A percentile compares a stretch with the other conserved stretches of the same genome.
Conservation (phyloP, 2,888 invertebrate genomes). For the Tetropium fuscum region DNA sequence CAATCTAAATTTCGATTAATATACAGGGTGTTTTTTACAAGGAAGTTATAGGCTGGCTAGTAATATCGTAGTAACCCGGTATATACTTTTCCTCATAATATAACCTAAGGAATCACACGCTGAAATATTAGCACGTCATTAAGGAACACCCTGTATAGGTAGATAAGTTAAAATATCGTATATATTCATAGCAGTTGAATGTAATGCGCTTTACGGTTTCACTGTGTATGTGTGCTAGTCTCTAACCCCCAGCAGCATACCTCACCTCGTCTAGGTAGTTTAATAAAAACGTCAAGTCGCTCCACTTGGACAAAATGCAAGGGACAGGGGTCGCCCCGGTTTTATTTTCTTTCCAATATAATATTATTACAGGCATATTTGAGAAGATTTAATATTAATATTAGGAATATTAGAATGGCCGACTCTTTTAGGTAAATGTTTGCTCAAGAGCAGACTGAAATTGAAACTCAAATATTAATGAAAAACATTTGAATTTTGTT, state of each 20-base stretch:
- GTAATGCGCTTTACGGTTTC: background rate
- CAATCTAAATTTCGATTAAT: no score
- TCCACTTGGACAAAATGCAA: conserved; percentile 39
- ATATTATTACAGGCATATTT: conserved; percentile 33
- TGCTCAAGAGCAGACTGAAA: conserved; percentile 41
- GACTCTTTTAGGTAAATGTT: conserved; percentile 47
- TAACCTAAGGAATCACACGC: no score
- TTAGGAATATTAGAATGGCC: conserved; percentile 39
- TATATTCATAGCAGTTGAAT: background rate
- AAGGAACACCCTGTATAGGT: no score
- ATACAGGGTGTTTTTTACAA: no score
- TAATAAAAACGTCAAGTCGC: conserved; percentile 61
- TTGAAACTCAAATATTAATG: conserved; percentile 39
- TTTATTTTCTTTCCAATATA: conserved; percentile 36
- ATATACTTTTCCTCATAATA: no score
- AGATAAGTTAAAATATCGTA: no score
- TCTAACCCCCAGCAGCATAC: conserved; percentile 53
- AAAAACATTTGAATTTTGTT: conserved; percentile 29
- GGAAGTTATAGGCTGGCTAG: no score
- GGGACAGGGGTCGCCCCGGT: conserved; percentile 35
- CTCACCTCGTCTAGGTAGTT: conserved; percentile 52
- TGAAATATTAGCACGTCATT: no score
- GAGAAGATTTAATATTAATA: conserved; percentile 48
- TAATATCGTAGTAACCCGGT: no score
- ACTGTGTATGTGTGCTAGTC: conserved; percentile 43